Base-by-base conservation (phyloP, 2,888 invertebrate species). In the Mythimna vitellina region DNA sequence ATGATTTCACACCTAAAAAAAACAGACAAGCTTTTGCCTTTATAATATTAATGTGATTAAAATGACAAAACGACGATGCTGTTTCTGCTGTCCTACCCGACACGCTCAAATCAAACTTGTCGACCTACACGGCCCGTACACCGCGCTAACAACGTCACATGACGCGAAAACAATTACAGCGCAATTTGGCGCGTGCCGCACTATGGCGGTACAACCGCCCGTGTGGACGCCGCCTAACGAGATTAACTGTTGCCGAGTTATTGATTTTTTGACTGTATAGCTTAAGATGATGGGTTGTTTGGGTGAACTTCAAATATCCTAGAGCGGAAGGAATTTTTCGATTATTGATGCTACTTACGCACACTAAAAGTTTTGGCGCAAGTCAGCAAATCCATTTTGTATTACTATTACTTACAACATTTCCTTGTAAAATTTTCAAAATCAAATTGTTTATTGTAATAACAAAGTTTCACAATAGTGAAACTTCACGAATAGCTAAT, bases 161-260 rank as follows among this genome's bases (percentile, higher is more conserved):
- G 89, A 92, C 88, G 83, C 87, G 86, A 90, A 90, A 85, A 71
- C 85, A 90, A 93, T 94, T 93, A 93, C 80, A 73, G 82, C 81
- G 87, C 89, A 93, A 93, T 92, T 92, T 89, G 92, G 88, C 92
- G 90, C 93, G 93, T 92, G 92, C 88, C 90, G 89, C 53, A 77
- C 81, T 60, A 85, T 88, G 87, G 76, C 83, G 73, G 80, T 70
- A 42, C 64, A 42, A 49, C 65, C 57, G 25, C 78, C 76, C 68
- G 71, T 56, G 12, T 10, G 46, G 2, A 29, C 80, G 72, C 66
- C 42, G 65, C 73, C 65, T 89, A 88, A 89, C 80, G 85, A 70
- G 67, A 88, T 90, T 88, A 86, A 68, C 73, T 77, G 73, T 75
- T 86, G 76, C 71, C 77, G 76, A 61, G 9, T 77, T 83, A 85